Percentiles rank a stretch among this genome's conserved stretches.
Evolutionary conservation across 2,797 vertebrate genomes (phyloP).

Genomic region (Adelosebastes latens): DNA sequence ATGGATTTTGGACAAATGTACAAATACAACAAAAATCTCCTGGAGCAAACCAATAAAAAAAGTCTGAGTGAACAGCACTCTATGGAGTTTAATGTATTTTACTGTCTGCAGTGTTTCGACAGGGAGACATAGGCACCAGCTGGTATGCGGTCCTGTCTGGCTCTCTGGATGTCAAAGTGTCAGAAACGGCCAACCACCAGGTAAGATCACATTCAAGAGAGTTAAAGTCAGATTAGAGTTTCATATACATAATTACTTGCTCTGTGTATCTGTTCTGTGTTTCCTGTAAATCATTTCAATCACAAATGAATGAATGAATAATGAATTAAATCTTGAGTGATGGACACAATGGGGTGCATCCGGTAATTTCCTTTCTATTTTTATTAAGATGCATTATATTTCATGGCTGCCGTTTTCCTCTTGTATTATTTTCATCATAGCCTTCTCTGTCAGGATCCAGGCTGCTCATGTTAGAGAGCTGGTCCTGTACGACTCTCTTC

Average conservation of each 20-base stretch:
- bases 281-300: neutral
- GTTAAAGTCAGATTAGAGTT: neutral
- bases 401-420: neutral
- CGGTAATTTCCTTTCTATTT: neutral
- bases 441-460: neutral
- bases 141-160: conserved; percentile 98
- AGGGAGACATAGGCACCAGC: conserved; percentile 97
- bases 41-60: neutral
- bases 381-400: neutral
- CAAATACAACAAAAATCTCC: neutral
- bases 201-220: conserved; percentile 73
- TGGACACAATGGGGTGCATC: neutral
- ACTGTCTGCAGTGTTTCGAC: conserved; percentile 89
- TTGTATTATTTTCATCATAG: neutral
- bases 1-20: neutral
- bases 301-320: neutral
- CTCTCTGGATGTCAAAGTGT: conserved; percentile 98
- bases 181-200: conserved; percentile 98
- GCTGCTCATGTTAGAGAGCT: neutral
- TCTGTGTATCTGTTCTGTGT: neutral
- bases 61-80: neutral
- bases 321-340: neutral
- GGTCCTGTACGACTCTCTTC: conserved; percentile 2
- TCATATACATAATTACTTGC: neutral
- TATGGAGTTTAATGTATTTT: neutral